Evolutionary conservation across 2,888 invertebrate genomes (phyloP).

Genomic region (Oxystoma pomonae): DNA sequence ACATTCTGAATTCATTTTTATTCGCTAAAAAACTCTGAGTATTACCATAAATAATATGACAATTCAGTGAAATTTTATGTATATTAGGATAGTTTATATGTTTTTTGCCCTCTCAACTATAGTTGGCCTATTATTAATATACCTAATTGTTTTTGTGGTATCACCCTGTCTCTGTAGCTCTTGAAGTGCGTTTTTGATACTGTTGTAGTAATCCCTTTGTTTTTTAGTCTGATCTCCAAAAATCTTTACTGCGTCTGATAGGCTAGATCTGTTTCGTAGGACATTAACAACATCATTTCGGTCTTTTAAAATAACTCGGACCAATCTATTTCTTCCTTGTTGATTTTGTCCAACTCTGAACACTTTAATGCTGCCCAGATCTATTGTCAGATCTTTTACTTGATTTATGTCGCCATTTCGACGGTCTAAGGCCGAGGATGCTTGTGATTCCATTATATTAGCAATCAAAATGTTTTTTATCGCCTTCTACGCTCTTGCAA

Average conservation of each 20-base stretch:
- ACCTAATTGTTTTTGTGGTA: too few relatives aligned
- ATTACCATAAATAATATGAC: too few relatives aligned
- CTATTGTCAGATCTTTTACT: not conserved
- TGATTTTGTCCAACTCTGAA: not conserved
- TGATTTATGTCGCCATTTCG: not conserved
- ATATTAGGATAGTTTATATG: too few relatives aligned
- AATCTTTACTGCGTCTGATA: slow-evolving; percentile 4
- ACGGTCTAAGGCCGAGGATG: not conserved
- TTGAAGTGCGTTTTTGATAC: too few relatives aligned
- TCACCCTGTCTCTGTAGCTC: too few relatives aligned
- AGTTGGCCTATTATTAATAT: too few relatives aligned
- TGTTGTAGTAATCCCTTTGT: too few relatives aligned
- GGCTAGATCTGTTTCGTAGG: slow-evolving; percentile 6
- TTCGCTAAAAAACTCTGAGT: too few relatives aligned
- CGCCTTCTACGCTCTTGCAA: not conserved
- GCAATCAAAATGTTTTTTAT: not conserved
- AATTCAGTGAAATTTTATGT: too few relatives aligned
- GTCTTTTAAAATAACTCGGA: slow-evolving; percentile 7
- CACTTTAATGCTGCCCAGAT: not conserved
- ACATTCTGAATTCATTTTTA: too few relatives aligned
- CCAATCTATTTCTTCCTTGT: slow-evolving; percentile 7
- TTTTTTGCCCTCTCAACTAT: too few relatives aligned
- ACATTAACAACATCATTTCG: slow-evolving; percentile 9
- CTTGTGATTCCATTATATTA: not conserved
- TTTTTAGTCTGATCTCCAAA: slow-evolving; percentile 7